Evolutionary conservation across 2,113 vertebrate genomes (phyloP).

Genomic region (Arizona elegans): DNA sequence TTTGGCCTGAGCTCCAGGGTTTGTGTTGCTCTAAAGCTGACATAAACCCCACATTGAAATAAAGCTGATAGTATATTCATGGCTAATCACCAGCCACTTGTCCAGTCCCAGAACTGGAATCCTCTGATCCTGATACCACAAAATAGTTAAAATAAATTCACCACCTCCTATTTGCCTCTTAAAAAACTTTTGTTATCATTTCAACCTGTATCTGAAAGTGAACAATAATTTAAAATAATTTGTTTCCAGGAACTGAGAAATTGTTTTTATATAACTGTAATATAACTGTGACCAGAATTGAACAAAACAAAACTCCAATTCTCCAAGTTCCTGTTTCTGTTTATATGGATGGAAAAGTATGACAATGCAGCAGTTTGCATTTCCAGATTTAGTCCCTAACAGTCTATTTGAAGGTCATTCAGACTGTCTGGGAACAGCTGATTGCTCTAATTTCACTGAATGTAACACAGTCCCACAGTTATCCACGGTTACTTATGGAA

Average conservation of each 20-base stretch:
- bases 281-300: background rate
- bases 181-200: background rate
- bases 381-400: background rate
- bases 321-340: background rate
- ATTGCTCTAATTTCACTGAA: background rate
- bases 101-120: background rate
- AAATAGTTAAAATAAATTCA: background rate
- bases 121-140: background rate
- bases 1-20: background rate
- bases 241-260: background rate
- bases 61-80: background rate
- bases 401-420: background rate
- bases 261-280: background rate
- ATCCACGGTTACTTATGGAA: background rate
- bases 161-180: background rate
- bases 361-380: background rate
- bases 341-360: background rate
- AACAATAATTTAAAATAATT: background rate
- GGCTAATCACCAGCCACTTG: background rate
- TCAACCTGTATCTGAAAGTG: background rate
- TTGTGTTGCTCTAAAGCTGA: background rate
- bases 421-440: background rate
- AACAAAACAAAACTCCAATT: background rate
- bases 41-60: background rate
- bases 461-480: background rate